Conservation (phyloP, 1,140 invertebrate genomes). For the Mactra quadrangularis region DNA sequence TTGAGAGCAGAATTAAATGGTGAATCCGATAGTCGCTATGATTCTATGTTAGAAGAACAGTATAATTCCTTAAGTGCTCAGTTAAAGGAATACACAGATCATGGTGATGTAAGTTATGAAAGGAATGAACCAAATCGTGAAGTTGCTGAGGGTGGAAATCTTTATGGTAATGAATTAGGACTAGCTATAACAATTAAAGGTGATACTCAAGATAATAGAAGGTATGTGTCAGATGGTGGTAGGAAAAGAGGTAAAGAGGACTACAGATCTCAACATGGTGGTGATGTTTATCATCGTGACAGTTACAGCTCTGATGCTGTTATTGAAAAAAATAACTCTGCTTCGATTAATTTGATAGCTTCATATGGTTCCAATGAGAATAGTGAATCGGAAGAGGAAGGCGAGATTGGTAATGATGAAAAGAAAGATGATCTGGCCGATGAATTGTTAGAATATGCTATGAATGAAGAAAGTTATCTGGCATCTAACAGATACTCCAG, state of each 20-base stretch:
- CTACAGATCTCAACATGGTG: constrained; percentile 5
- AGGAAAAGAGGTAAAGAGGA: constrained; percentile 37
- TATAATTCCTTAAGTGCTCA: constrained; percentile 26
- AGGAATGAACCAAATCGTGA: constrained; percentile 8
- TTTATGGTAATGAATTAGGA: constrained; percentile 15
- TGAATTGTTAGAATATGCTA: constrained; percentile 57
- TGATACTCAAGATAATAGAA: constrained; percentile 33
- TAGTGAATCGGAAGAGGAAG: constrained; percentile 80
- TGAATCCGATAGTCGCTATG: constrained; percentile 26
- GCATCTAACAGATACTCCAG: not conserved
- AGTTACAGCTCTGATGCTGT: constrained; percentile 18
- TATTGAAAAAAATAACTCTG: constrained; percentile 62
- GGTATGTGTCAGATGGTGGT: constrained; percentile 27
- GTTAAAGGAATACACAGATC: constrained; percentile 17
- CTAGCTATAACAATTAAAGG: constrained; percentile 59
- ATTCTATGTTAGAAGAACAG: constrained; percentile 44
- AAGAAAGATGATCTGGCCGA: constrained; percentile 57
- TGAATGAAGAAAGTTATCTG: constrained; percentile 26
- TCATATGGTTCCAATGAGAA: constrained; percentile 74
- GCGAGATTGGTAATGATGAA: constrained; percentile 79
- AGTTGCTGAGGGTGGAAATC: not conserved
- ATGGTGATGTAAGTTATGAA: not conserved
- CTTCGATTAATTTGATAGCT: constrained; percentile 80
- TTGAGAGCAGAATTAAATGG: constrained; percentile 76
- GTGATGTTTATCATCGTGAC: not conserved